phyloP scores from a whole-genome alignment of 1,140 invertebrate species.

The Platyscapa corneri region DNA sequence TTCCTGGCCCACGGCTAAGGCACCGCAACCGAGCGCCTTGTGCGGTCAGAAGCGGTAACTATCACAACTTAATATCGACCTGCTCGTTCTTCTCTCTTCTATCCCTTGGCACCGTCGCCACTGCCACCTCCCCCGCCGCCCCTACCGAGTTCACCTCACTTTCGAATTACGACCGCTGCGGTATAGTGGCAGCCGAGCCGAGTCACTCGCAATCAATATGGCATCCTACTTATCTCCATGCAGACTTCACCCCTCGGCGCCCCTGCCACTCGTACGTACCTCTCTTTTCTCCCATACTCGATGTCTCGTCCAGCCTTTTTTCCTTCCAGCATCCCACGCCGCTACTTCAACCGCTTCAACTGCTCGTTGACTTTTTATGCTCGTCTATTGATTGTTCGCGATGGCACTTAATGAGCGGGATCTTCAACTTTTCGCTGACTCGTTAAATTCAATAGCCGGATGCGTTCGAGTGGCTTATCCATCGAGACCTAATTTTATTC shows the following conservation, averaged over 20 bases:
- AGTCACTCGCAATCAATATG: constrained; percentile 72
- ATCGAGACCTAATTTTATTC: no score
- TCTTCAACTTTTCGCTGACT: not conserved
- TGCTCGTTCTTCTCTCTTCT: constrained; percentile 53
- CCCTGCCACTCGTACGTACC: not conserved
- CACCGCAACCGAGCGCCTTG: constrained; percentile 65
- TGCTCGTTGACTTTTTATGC: not conserved
- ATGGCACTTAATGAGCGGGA: not conserved
- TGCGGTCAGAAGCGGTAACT: constrained; percentile 67
- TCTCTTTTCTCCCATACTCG: not conserved
- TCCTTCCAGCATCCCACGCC: no score
- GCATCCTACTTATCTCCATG: constrained; percentile 71
- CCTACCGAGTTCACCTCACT: constrained; percentile 62
- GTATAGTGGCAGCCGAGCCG: constrained; percentile 42
- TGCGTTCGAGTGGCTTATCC: no score
- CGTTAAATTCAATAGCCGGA: not conserved
- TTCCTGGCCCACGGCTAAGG: constrained; percentile 47
- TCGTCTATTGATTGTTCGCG: not conserved
- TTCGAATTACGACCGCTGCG: constrained; percentile 64
- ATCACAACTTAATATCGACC: constrained; percentile 73
- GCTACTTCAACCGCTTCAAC: not conserved
- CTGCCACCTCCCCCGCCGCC: constrained; percentile 54
- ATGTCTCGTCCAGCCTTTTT: no score
- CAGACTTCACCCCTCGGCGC: constrained; percentile 56
- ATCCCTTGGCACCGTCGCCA: constrained; percentile 53